These are phyloP conservation scores for Dendrolimus punctatus DNA, from an alignment of 1,140 invertebrate genomes.

Conservation along the genomic window DNA sequence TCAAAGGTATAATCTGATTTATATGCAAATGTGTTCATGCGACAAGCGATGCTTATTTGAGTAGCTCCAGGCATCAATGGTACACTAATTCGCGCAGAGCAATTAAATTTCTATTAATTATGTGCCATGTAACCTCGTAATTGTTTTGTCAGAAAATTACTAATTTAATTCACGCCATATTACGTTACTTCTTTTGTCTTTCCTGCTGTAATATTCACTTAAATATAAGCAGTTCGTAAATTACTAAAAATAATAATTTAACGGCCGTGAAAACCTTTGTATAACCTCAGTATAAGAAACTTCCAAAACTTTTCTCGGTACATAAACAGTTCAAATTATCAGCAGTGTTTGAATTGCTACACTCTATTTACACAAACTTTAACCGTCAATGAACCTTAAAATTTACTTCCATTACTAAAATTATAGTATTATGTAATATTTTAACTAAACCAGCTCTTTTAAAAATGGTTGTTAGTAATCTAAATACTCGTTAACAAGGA, in stretches of 20 bases:
- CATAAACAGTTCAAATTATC: slow-evolving; percentile 18
- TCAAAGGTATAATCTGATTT: slow-evolving; percentile 30
- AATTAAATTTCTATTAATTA: slow-evolving; percentile 54
- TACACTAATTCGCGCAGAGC: slow-evolving; percentile 41
- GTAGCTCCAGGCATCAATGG: slow-evolving; percentile 34
- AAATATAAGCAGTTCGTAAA: too few relatives aligned
- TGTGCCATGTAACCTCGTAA: slow-evolving; percentile 2
- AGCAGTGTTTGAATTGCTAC: slow-evolving; percentile 8
- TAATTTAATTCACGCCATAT: too few relatives aligned
- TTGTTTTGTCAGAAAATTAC: neutral
- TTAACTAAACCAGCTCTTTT: too few relatives aligned
- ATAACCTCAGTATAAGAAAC: slow-evolving; percentile 16
- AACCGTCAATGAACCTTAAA: slow-evolving; percentile 2
- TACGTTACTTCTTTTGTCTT: too few relatives aligned
- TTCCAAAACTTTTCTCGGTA: slow-evolving; percentile 13
- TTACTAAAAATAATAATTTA: too few relatives aligned
- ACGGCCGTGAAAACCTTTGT: too few relatives aligned
- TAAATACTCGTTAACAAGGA: too few relatives aligned
- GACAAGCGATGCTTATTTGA: slow-evolving; percentile 35
- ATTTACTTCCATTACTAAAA: too few relatives aligned
- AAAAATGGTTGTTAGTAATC: too few relatives aligned
- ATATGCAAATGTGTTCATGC: slow-evolving; percentile 40
- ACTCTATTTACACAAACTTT: slow-evolving; percentile 11
- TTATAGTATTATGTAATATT: too few relatives aligned
- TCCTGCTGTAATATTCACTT: too few relatives aligned